phyloP scores from a whole-genome alignment of 2,113 vertebrate species.

The Mus spicilegus region DNA sequence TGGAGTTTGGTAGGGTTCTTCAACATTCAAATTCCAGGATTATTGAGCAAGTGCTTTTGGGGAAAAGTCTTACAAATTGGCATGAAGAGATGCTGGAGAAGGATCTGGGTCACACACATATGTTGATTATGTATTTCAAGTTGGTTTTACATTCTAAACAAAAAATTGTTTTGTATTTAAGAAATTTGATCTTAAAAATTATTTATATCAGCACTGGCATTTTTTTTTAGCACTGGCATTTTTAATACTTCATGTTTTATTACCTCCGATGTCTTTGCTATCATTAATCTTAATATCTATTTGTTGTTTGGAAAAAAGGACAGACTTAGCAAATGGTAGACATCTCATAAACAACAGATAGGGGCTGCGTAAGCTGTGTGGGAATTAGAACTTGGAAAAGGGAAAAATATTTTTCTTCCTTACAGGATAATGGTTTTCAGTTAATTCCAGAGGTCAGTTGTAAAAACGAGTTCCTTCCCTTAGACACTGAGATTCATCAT shows the following conservation, averaged over 20 bases:
- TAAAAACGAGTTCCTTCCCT: constrained; percentile 49
- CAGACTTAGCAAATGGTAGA: constrained; percentile 56
- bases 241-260: constrained; percentile 70
- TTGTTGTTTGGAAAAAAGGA: constrained; percentile 63
- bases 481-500: constrained; percentile 77
- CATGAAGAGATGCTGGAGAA: constrained; percentile 6
- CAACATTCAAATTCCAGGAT: constrained; percentile 12
- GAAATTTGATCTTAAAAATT: constrained; percentile 43
- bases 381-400: constrained; percentile 63
- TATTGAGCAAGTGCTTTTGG: constrained; percentile 2
- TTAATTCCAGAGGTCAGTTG: constrained; percentile 70
- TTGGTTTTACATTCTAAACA: constrained; percentile 21
- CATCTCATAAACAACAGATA: constrained; percentile 67
- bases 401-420: background rate
- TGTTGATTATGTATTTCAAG: constrained; percentile 50
- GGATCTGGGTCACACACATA: background rate
- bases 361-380: constrained; percentile 13
- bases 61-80: background rate
- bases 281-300: constrained; percentile 73
- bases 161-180: constrained; percentile 14
- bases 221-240: constrained; percentile 48
- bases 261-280: constrained; percentile 33
- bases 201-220: constrained; percentile 12
- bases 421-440: constrained; percentile 55
- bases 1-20: constrained; percentile 24